Base-by-base conservation (phyloP, 2,888 invertebrate genomes). In the Nomada hirtipes region DNA sequence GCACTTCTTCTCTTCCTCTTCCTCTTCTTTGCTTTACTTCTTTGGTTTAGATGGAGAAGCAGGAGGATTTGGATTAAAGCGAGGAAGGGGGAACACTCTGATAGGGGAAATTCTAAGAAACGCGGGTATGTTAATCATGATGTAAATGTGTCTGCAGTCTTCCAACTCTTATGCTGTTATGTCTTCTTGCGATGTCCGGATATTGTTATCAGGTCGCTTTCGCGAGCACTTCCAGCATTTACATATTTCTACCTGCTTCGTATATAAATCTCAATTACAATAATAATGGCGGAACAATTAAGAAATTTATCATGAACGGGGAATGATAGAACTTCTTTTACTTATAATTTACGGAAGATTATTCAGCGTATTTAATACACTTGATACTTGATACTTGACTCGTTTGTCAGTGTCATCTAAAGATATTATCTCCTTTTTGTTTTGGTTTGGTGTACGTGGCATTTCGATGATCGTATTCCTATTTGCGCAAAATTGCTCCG, bases 61-160 rank as follows among this genome's bases (percentile, higher is more conserved):
- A 29, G 15, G 57, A 69, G 67, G 76, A 70, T 76, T 71, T 74
- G 76, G 68, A 73, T 79, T 57, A 68, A 76, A 77, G 68, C 44
- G 60, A 26, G 67, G 65, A 55, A 77, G 65, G 78, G 80, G 86
- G 42, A 64, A 67, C 53, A 70, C 53, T 74, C 84, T 79, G 82
- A 85, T 88, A 83, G 79, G 77, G 83, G 79, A 78, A 79, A 69
- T 89, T 88, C 89, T 69, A 63, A 82, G 89, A 89, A 87, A 55
- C 77, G 55, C 61, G 69, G 64, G 57, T 60, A 76, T 79, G 73
- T 86, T 78, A 83, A 79, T 87, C 57, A 76, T 86, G 80, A 86
- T 86, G 59, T 84, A 82, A 77, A 75, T 88, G 77, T 73, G 77
- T 86, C 63, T 47, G 59, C 63, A 79, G 26, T 76, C 70, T 76